phyloP scores from a whole-genome alignment of 2,797 vertebrate species.

The Morelia viridis region DNA sequence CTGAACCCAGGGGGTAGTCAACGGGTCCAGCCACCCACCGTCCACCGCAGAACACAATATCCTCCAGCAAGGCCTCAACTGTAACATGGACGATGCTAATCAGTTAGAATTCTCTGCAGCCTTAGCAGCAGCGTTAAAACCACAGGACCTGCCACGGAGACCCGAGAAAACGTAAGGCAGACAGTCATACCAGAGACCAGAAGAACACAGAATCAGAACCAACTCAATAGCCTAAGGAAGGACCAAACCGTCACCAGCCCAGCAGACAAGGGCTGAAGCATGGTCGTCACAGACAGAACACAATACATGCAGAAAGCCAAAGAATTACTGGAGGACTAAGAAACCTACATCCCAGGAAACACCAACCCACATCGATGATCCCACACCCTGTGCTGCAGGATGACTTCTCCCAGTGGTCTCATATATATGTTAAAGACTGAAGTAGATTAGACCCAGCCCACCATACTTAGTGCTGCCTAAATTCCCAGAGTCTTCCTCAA shows the following conservation, averaged over 20 bases:
- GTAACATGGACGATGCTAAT: neutral
- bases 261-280: neutral
- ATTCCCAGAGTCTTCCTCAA: neutral
- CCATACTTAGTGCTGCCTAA: neutral
- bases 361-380: neutral
- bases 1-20: neutral
- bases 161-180: rapidly evolving
- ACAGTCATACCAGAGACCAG: neutral
- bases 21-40: neutral
- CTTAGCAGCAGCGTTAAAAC: neutral
- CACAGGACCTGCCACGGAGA: too few species aligned
- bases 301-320: too few species aligned
- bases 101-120: neutral
- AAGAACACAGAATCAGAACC: neutral
- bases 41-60: neutral
- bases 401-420: neutral
- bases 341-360: neutral
- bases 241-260: neutral
- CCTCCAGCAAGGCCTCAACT: neutral
- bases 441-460: neutral
- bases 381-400: neutral
- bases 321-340: too few species aligned
- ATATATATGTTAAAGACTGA: neutral
- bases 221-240: neutral
- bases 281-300: neutral